Conservation (phyloP, 2,888 invertebrate species). For the Tinea pellionella region DNA sequence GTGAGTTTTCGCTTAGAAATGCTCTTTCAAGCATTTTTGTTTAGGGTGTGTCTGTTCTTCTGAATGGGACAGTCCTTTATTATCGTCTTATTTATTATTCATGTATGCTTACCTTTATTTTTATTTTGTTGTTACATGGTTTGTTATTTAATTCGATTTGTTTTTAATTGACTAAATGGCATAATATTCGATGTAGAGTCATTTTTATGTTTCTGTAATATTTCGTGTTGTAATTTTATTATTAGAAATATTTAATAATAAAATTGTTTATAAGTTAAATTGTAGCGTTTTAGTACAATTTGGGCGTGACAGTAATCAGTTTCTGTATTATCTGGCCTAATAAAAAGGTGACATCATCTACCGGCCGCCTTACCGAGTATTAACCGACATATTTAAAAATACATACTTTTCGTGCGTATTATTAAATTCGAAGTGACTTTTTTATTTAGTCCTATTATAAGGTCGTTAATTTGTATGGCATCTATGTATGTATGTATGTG, state of each 20-base stretch:
- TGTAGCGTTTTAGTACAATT: constrained; percentile 23
- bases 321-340: constrained; percentile 47
- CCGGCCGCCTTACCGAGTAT: constrained; percentile 38
- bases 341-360: constrained; percentile 52
- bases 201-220: too few relatives aligned
- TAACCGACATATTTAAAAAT: constrained; percentile 32
- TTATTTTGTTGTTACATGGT: not conserved
- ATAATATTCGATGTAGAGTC: too few relatives aligned
- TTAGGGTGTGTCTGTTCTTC: not conserved
- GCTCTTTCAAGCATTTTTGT: not conserved
- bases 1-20: not conserved
- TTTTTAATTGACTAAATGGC: not conserved
- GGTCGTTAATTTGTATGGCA: not conserved
- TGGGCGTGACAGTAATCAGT: constrained; percentile 56
- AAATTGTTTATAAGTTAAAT: not conserved
- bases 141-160: not conserved
- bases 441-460: not conserved
- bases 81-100: not conserved
- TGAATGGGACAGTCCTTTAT: not conserved
- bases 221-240: not conserved
- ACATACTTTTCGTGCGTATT: not conserved
- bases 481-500: not conserved
- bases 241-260: not conserved
- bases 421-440: not conserved
- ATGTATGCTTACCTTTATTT: not conserved